Percentiles rank a stretch among this genome's conserved stretches.
Evolutionary conservation across 2,113 vertebrate genomes (phyloP).

Genomic region (Thomomys bottae): DNA sequence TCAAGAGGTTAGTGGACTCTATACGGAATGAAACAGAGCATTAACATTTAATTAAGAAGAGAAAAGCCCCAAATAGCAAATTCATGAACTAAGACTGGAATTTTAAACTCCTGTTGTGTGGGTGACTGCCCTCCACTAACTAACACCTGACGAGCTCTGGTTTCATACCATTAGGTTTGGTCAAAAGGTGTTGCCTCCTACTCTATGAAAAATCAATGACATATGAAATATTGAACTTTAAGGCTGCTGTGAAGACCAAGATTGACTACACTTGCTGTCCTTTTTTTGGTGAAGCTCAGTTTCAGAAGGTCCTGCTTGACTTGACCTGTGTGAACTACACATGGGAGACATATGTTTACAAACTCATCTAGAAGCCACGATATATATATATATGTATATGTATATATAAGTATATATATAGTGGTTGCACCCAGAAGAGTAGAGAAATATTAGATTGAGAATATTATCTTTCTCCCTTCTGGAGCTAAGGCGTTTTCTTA

Average conservation of each 20-base stretch:
- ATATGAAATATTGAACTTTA: neutral
- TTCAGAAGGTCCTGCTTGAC: neutral
- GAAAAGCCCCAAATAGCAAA: neutral
- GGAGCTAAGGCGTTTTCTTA: neutral
- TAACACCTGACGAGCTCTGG: neutral
- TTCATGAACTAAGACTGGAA: constrained; percentile 14
- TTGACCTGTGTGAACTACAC: neutral
- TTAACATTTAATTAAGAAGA: neutral
- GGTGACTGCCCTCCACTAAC: neutral
- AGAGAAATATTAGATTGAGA: neutral
- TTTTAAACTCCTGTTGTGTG: neutral
- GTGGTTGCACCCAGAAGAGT: neutral
- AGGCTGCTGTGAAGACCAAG: neutral
- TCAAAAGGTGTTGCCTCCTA: neutral
- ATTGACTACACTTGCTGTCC: neutral
- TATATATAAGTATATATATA: too few relatives aligned
- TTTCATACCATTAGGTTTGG: neutral
- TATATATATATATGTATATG: too few relatives aligned
- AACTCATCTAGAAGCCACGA: neutral
- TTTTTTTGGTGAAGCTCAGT: neutral
- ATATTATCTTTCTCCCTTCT: neutral
- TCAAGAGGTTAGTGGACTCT: constrained; percentile 28
- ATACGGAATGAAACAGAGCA: constrained; percentile 42
- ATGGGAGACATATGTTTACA: neutral
- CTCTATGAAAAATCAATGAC: neutral